Base-by-base conservation (phyloP, 1,140 invertebrate species). In the Diachasma alloeum region DNA sequence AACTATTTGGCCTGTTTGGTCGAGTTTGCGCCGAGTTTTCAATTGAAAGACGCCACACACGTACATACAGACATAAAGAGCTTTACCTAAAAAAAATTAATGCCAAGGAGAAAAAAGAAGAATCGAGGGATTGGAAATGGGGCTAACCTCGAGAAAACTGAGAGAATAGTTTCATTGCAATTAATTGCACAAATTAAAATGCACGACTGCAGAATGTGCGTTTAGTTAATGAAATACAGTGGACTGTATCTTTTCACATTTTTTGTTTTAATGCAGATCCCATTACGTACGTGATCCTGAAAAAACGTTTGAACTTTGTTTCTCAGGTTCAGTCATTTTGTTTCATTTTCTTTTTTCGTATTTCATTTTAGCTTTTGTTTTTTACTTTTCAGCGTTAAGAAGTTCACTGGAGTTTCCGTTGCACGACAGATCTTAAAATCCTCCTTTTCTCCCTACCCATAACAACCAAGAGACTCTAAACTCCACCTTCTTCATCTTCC, bases 121-220 rank as follows among this genome's bases (percentile, higher is more conserved):
- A 39, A 24, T 31, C 6, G 46, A 42, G 4, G 44, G 19, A 24
- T 37, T 24, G 44, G 24, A 69, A 0, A n/a, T 0, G 17, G 6
- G 37, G 17, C 13, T 6, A 72, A 72, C 17, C 68, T 70, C 36
- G 4, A 9, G 6, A 56, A 10, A 56, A 56, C 10, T 56, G 1
- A n/a, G 67, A 42, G 31, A 39, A 4, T 69, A 69, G 37, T 48
- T 22, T 48, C 44, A 72, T 48, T 72, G 48, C 17, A 53, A 72
- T 72, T 72, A 72, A 48, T 72, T 46, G 44, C 24, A 39, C 70
- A 46, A 72, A 72, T 72, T 42, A 19, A 53, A 72, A 53, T 72
- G 22, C 42, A 53, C 46, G 70, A 72, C n/a, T 19, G 48, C 6
- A 13, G 9, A 6, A 42, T 42, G 4, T 42, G 39, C 39, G 10